Base-by-base conservation (phyloP, 2,888 invertebrate genomes). In the Leptopilina drosophilae region DNA sequence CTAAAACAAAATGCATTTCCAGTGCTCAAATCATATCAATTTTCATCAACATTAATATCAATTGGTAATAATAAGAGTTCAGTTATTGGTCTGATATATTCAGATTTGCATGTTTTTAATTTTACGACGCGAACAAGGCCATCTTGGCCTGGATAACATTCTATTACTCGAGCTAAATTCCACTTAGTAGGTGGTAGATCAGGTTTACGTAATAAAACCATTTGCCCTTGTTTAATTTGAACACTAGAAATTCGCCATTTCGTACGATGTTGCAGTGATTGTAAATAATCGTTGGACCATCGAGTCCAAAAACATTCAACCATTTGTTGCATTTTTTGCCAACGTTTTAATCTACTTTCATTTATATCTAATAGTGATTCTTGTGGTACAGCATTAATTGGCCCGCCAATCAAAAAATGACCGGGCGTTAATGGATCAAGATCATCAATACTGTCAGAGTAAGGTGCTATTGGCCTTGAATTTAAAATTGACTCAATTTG, bases 11-110 rank as follows among this genome's bases (percentile, higher is more conserved):
- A 26, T 26, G 26, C 26, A 26, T 26, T 26, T 26, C 3, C 3
- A 26, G 26, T 26, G 3, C 26, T 26, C 26, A 26, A 26, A 26
- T 26, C 26, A 26, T 26, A 26, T 26, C 26, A 26, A 26, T 26
- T 3, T 26, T 26, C 26, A 26, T 26, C 26, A 26, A 26, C 26
- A 3, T 26, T 26, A 26, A 26, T 26, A 26, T 42, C 14, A 40
- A 65, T 65, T 9, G 65, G 40, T 14, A 65, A 40, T 40, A 40
- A n/a, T 5, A 7, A 4, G 8, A 42, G 8, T 40, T 65, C 33
- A 4, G 82, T 81, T 53, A 84, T 49, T 5, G 81, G 76, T 26
- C 80, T 82, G 12, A 62, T 56, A 73, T 81, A 81, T 76, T 82
- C 77, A 53, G 80, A 81, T n/a, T 82, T 84, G 14, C 82, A 78